A percentile compares a stretch with the other conserved stretches of the same genome.
Conservation (phyloP, 2,113 vertebrate species). For the Chloropsis hardwickii region DNA sequence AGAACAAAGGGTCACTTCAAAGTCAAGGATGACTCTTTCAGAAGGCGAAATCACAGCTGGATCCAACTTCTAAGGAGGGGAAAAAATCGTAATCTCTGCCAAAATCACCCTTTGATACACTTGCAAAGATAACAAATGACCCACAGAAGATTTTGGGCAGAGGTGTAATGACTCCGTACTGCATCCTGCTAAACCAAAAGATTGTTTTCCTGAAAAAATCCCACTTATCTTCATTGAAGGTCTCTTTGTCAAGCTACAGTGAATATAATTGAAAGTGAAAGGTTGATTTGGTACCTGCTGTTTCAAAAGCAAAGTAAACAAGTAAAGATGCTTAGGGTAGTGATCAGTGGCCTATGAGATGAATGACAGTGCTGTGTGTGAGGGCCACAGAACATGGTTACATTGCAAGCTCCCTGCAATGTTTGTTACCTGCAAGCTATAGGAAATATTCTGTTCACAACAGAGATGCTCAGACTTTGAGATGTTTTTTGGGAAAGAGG, state of each 20-base stretch:
- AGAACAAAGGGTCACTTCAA: slow-evolving; percentile 33
- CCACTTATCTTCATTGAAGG: background rate
- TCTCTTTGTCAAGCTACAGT: background rate
- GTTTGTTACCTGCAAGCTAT: background rate
- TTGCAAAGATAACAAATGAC: background rate
- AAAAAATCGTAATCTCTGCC: background rate
- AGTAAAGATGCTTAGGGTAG: background rate
- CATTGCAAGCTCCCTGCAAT: background rate
- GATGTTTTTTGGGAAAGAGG: background rate
- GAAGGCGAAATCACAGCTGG: background rate
- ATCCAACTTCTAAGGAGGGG: slow-evolving; percentile 31
- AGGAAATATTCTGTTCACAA: background rate
- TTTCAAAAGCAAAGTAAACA: background rate
- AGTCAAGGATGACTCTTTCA: background rate
- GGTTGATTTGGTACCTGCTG: background rate
- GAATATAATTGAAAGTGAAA: background rate
- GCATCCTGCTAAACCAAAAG: background rate
- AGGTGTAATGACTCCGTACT: background rate
- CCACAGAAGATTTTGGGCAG: background rate
- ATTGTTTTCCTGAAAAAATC: background rate
- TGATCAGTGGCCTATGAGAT: background rate
- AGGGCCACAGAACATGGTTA: background rate
- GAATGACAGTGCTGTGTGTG: background rate
- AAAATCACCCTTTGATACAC: slow-evolving; percentile 39
- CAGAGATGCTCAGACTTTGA: background rate